phyloP scores from a whole-genome alignment of 2,797 vertebrate species.

The Lepus oiostolus region DNA sequence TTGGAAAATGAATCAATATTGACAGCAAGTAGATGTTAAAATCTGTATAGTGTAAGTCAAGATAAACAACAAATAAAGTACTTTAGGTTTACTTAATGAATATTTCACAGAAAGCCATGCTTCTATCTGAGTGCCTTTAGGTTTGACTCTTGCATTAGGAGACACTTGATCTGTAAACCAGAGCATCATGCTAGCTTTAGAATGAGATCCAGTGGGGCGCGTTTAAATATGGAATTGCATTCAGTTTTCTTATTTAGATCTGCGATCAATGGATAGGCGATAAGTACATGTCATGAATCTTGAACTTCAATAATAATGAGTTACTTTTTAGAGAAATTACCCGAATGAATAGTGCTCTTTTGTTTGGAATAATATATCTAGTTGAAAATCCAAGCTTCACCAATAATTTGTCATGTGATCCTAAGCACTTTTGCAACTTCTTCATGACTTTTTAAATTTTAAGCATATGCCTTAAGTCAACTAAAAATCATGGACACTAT shows the following conservation, averaged over 20 bases:
- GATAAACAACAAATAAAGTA: background rate
- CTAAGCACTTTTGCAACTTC: background rate
- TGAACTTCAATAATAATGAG: constrained; percentile 16
- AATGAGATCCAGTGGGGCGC: background rate
- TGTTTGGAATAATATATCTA: background rate
- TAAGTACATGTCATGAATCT: background rate
- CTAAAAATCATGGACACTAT: background rate
- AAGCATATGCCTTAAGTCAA: background rate
- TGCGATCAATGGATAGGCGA: background rate
- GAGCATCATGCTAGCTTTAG: background rate
- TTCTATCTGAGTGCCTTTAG: background rate
- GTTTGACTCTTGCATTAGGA: background rate
- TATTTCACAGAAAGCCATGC: background rate
- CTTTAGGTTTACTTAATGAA: background rate
- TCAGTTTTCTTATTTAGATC: background rate
- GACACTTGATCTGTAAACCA: background rate
- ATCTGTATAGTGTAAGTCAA: background rate
- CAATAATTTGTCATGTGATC: background rate
- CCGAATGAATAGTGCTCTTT: background rate
- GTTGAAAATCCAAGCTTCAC: background rate
- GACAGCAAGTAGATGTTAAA: constrained; percentile 46
- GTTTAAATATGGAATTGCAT: background rate
- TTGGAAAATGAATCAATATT: constrained; percentile 66
- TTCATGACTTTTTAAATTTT: background rate
- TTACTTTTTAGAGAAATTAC: background rate